Evolutionary conservation across 2,113 vertebrate species (phyloP).

Genomic region (Cochlearius cochlearius): DNA sequence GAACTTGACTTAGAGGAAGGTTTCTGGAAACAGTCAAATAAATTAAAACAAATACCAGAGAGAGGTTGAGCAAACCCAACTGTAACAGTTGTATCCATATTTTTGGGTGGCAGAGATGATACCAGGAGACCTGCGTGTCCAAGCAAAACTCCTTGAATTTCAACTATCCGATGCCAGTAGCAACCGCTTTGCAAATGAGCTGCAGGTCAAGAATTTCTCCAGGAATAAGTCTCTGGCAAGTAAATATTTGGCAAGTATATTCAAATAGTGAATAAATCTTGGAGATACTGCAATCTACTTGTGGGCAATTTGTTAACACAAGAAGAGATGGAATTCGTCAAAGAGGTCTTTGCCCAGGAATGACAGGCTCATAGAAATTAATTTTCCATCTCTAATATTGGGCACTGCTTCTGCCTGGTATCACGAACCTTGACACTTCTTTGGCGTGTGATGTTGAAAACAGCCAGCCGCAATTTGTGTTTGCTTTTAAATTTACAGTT

Average conservation of each 20-base stretch:
- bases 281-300: not conserved
- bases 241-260: slow-evolving; percentile 33
- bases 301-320: not conserved
- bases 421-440: slow-evolving; percentile 7
- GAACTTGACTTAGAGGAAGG: not conserved
- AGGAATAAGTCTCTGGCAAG: slow-evolving; percentile 16
- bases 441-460: slow-evolving; percentile 2
- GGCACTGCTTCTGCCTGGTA: not conserved
- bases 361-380: slow-evolving; percentile 24
- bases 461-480: not conserved
- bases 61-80: not conserved
- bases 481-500: slow-evolving; percentile 9
- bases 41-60: not conserved
- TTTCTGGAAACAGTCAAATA: not conserved
- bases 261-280: slow-evolving; percentile 11
- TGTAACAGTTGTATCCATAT: not conserved
- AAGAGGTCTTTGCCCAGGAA: not conserved
- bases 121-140: not conserved
- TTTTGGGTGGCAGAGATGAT: not conserved
- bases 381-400: slow-evolving; percentile 27
- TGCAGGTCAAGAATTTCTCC: not conserved
- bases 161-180: not conserved
- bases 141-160: not conserved
- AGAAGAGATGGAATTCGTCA: not conserved
- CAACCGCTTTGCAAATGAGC: not conserved